Evolutionary conservation across 2,888 invertebrate genomes (phyloP).

Genomic region (Lochmaea capreae): DNA sequence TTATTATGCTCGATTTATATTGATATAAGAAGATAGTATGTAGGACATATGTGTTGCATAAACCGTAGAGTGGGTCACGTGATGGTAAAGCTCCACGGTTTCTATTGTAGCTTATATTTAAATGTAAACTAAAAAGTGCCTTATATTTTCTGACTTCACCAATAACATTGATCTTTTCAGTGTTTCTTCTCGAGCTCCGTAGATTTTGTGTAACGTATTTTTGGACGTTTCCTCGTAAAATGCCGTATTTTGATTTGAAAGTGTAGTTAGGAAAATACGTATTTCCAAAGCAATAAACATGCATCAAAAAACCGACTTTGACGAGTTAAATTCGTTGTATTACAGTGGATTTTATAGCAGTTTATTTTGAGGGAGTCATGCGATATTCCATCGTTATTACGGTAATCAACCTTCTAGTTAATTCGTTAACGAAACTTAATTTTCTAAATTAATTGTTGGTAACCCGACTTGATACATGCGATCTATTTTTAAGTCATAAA

Average conservation of each 20-base stretch:
- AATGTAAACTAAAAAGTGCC: too few relatives aligned
- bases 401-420: constrained; percentile 30
- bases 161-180: too few relatives aligned
- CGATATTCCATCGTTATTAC: constrained; percentile 27
- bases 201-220: background rate
- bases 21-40: too few relatives aligned
- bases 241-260: background rate
- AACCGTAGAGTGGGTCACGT: too few relatives aligned
- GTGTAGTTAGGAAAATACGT: background rate
- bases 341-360: constrained; percentile 26
- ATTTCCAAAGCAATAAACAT: constrained; percentile 10
- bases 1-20: too few relatives aligned
- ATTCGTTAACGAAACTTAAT: constrained; percentile 35
- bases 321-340: constrained; percentile 4
- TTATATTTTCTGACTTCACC: too few relatives aligned
- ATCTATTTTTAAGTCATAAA: constrained; percentile 22
- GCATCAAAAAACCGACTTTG: constrained; percentile 18
- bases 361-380: constrained; percentile 22
- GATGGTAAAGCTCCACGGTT: too few relatives aligned
- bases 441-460: constrained; percentile 33
- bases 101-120: too few relatives aligned
- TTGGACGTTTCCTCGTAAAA: background rate
- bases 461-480: constrained; percentile 25
- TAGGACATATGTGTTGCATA: too few relatives aligned
- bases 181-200: too few relatives aligned